Percentiles rank a stretch among this genome's conserved stretches.
These are phyloP conservation scores for Pseudoatta argentina DNA, from an alignment of 1,140 invertebrate species.

Conservation along the genomic window DNA sequence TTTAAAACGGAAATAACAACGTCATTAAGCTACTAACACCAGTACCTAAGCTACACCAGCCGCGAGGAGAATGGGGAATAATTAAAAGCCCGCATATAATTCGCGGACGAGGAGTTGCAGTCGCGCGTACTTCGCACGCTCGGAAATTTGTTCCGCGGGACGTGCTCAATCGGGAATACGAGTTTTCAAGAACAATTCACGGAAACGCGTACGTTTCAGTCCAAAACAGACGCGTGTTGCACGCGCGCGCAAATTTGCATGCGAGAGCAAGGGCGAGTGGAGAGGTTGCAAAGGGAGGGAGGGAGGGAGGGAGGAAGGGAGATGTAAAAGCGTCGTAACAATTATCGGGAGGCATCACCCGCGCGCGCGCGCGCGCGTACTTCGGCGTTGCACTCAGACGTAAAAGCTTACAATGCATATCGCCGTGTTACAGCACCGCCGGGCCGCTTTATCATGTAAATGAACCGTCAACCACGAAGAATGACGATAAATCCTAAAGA, in stretches of 20 bases:
- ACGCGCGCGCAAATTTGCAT: conserved; percentile 45
- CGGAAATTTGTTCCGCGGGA: conserved; percentile 33
- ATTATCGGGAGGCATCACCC: conserved; percentile 61
- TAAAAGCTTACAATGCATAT: conserved; percentile 49
- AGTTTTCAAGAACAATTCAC: conserved; percentile 61
- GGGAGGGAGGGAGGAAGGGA: neutral
- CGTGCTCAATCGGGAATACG: conserved; percentile 39
- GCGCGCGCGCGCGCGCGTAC: conserved; percentile 25
- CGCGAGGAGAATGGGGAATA: neutral
- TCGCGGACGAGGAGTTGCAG: conserved; percentile 2
- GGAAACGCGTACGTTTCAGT: conserved; percentile 42
- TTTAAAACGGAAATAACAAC: conserved; percentile 8
- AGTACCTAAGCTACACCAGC: neutral
- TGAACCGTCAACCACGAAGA: conserved; percentile 64
- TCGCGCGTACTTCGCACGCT: neutral
- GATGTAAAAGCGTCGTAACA: conserved; percentile 59
- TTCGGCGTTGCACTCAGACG: conserved; percentile 38
- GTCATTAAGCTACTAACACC: neutral
- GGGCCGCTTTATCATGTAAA: conserved; percentile 68
- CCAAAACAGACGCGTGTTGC: conserved; percentile 49
- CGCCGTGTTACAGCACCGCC: conserved; percentile 45
- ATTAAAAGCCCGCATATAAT: conserved; percentile 50
- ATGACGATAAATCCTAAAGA: conserved; percentile 69
- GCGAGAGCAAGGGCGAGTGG: conserved; percentile 19
- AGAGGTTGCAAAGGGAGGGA: too few species aligned